These are phyloP conservation scores for Istiophorus platypterus DNA, from an alignment of 2,113 vertebrate genomes.

Conservation along the genomic window DNA sequence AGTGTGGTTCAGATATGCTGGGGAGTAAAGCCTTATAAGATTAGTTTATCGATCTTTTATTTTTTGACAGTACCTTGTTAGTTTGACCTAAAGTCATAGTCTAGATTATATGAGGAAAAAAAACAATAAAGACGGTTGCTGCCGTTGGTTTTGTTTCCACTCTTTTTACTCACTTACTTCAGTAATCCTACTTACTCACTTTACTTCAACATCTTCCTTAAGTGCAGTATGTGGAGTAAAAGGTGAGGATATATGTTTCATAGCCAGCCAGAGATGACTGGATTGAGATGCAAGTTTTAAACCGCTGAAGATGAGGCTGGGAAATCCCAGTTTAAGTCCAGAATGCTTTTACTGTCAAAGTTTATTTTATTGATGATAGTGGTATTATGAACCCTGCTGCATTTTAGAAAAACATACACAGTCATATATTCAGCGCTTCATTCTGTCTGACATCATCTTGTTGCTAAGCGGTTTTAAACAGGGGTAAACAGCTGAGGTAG, in stretches of 20 bases:
- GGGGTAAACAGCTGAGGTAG: constrained; percentile 62
- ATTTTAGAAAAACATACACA: constrained; percentile 41
- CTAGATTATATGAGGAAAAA: not conserved
- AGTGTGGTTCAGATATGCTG: no score
- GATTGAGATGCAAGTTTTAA: not conserved
- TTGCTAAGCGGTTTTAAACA: constrained; percentile 80
- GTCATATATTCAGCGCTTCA: constrained; percentile 1
- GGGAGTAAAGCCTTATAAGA: not conserved
- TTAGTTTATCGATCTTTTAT: not conserved
- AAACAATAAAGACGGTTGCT: not conserved
- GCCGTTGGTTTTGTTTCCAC: no score
- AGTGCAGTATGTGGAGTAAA: not conserved
- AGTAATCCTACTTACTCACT: no score
- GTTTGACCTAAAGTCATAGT: not conserved
- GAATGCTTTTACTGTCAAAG: not conserved
- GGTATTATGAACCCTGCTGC: constrained; percentile 8
- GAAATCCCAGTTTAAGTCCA: not conserved
- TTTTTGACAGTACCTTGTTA: not conserved
- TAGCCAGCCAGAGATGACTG: not conserved
- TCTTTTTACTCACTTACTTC: not conserved
- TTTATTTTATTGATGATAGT: constrained; percentile 16
- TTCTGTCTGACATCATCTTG: constrained; percentile 61
- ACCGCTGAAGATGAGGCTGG: not conserved
- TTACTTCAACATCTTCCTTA: not conserved
- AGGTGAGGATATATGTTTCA: not conserved